Evolutionary conservation across 2,797 vertebrate species (phyloP), one percentile per base, ranked within the genome.

Genomic region (Kryptopterus vitreolus): DNA sequence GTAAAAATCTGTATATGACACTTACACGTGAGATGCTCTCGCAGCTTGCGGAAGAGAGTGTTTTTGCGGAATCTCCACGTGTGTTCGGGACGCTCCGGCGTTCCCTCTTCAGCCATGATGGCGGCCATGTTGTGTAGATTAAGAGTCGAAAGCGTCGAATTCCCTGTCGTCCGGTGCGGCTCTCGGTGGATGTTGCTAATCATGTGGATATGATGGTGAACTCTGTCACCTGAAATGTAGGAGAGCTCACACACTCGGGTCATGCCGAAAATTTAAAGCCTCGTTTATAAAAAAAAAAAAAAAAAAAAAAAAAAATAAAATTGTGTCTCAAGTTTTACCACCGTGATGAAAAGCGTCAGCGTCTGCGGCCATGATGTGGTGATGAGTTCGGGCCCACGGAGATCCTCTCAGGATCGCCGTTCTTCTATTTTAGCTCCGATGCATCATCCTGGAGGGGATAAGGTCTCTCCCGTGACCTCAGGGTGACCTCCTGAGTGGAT

Each of bases 11-110:
- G 13, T 4, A 13, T 4, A 13, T 58, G 38, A 52, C 61, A 58
- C 85, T 86, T 38, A 85, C 83, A 18, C 35, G 46, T 68, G 35
- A 86, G 65, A 71, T 86, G 85, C 35, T 83, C 79, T 16, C 79
- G 81, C 26, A 86, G 77, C 69, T 86, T 86, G 26, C 69, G 65
- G 24, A 83, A 53, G 77, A 85, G 24, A 50, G 83, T 83, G 18
- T 58, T 73, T 52, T 85, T 85, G 62, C 79, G 18, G 61, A 85
- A 83, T 9, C 26, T 80, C 76, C 68, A 77, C 3, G 31, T 52
- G 0, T 53, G 81, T 55, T 61, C 31, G 12, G 20, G 66, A 48
- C 74, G 29, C 2, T 66, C 35, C 18, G 61, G 2, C 1, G 24
- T 43, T 0, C 78, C 69, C 13, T 76, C 35, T 1, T 53, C 79